Evolutionary conservation across 2,888 invertebrate species (phyloP).

Genomic region (Tipula lateralis): DNA sequence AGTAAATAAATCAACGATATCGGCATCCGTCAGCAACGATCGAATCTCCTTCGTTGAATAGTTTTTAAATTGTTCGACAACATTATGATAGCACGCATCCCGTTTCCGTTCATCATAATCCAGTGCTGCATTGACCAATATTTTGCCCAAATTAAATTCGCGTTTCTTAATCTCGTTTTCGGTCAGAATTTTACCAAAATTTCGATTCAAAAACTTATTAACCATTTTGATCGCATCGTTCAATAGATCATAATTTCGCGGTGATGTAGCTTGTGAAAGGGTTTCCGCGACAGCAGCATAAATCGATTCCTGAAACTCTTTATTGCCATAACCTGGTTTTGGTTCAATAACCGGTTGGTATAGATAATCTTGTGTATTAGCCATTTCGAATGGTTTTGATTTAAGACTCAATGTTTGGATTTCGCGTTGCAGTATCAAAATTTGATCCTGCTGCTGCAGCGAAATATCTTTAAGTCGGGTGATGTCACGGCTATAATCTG

Average conservation of each 20-base stretch:
- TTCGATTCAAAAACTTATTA: constrained; percentile 41
- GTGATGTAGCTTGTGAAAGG: constrained; percentile 37
- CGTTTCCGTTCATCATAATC: constrained; percentile 43
- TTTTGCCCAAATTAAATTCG: constrained; percentile 42
- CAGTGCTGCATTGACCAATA: constrained; percentile 45
- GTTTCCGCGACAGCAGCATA: constrained; percentile 40
- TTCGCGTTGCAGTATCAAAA: constrained; percentile 47
- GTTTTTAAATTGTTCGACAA: constrained; percentile 42
- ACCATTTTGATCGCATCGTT: constrained; percentile 44
- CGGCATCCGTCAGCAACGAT: constrained; percentile 40
- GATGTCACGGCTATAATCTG: constrained; percentile 39
- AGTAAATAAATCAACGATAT: constrained; percentile 41
- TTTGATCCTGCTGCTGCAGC: constrained; percentile 51
- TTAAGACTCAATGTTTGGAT: constrained; percentile 45
- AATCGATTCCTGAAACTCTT: constrained; percentile 35
- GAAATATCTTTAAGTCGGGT: constrained; percentile 42
- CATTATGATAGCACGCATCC: constrained; percentile 43
- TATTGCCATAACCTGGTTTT: constrained; percentile 37
- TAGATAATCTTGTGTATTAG: constrained; percentile 32
- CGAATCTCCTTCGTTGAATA: constrained; percentile 45
- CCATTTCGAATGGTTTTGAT: constrained; percentile 42
- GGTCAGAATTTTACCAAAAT: constrained; percentile 40
- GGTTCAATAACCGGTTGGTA: constrained; percentile 31
- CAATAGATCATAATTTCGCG: constrained; percentile 38
- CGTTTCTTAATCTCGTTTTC: constrained; percentile 42